These are phyloP conservation scores for Papilio elwesi DNA, from an alignment of 2,888 invertebrate species.

Conservation along the genomic window DNA sequence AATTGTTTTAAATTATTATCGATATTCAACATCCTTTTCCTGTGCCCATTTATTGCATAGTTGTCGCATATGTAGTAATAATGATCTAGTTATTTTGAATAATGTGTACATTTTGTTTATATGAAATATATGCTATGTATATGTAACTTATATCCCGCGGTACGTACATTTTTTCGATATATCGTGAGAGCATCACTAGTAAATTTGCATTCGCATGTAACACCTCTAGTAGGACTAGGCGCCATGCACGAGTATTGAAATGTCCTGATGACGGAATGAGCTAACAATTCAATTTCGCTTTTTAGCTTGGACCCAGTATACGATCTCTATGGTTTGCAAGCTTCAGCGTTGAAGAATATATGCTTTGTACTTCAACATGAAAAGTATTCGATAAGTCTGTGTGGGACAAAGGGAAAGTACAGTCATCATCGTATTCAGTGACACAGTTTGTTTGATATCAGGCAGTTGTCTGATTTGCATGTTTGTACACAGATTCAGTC, in stretches of 20 bases:
- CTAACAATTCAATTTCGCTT: conserved; percentile 84
- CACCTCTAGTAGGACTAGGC: conserved; percentile 48
- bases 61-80: conserved; percentile 19
- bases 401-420: conserved; percentile 22
- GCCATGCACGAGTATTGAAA: conserved; percentile 72
- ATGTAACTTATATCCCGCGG: conserved; percentile 43
- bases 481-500: conserved; percentile 82
- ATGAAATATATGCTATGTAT: conserved; percentile 1
- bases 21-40: conserved; percentile 33
- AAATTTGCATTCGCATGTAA: conserved; percentile 66
- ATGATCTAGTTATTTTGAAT: conserved; percentile 24
- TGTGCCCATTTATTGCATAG: conserved; percentile 29
- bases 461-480: conserved; percentile 45
- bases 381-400: background rate
- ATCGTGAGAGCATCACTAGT: conserved; percentile 68
- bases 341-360: conserved; percentile 71
- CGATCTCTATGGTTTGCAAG: conserved; percentile 69
- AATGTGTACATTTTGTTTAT: conserved; percentile 26
- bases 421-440: conserved; percentile 44
- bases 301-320: conserved; percentile 74
- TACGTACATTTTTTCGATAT: conserved; percentile 43
- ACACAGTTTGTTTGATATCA: conserved; percentile 49
- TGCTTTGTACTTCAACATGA: conserved; percentile 73
- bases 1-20: conserved; percentile 53
- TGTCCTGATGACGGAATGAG: conserved; percentile 76